Evolutionary conservation across 2,113 vertebrate genomes (phyloP), one percentile per base, ranked within the genome.

Genomic region (Spheniscus mendiculus): DNA sequence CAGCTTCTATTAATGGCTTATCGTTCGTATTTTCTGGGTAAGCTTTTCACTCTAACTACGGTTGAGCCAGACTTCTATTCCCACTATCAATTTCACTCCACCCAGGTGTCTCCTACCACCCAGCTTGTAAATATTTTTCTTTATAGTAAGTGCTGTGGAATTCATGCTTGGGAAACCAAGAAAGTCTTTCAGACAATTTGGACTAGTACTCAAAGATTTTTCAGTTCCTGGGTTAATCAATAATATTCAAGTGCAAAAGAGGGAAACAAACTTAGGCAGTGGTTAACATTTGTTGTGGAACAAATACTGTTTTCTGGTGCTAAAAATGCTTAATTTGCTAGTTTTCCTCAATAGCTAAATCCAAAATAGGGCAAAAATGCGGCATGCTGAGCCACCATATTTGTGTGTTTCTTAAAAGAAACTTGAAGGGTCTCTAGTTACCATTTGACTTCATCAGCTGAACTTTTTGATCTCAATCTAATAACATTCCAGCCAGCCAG

Each of bases 51-150:
- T 91, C 40, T 63, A 89, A 56, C 59, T 86, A n/a, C 3, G 7
- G 15, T n/a, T 81, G 38, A 76, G 21, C 61, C 32, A 84, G 93
- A 73, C 25, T 72, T 81, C 27, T 82, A 65, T 92, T 91, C 49
- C 61, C 45, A 27, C 34, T 84, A 76, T 79, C 69, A 74, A 27
- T 89, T 95, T 95, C 77, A 89, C 20, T 87, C 40, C 15, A 50
- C 53, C 9, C 56, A 95, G 83, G 69, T 95, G 72, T 69, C 91
- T 89, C 25, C 65, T 84, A 89, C 72, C 80, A 89, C 56, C 49
- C 49, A 85, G 52, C 55, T 53, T 89, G 44, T 87, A 92, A 89
- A 79, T 89, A 87, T 82, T 92, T 93, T 89, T 71, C 61, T 56
- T 82, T 71, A 73, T 71, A 59, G 13, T 62, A 47, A 52, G 13